phyloP scores from a whole-genome alignment of 2,113 vertebrate species.

The Oreamnos americanus region DNA sequence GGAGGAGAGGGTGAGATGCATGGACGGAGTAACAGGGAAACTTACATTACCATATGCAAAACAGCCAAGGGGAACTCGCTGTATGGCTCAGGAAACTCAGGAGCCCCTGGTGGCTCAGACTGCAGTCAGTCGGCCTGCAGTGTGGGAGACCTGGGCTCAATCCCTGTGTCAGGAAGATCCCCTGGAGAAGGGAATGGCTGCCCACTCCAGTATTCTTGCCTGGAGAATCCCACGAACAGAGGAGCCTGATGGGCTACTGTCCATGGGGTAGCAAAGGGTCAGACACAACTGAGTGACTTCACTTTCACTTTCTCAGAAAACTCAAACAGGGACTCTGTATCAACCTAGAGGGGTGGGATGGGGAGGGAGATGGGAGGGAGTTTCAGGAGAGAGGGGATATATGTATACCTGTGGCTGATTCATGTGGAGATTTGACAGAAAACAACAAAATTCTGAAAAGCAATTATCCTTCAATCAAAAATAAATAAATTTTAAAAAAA shows the following conservation, averaged over 20 bases:
- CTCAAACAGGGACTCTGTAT: not conserved
- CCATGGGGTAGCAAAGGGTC: not conserved
- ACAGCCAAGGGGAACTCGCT: accelerated
- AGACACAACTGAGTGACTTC: not conserved
- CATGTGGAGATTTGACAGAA: not conserved
- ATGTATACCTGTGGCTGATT: not conserved
- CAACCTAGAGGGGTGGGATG: not conserved
- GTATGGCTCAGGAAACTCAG: not conserved
- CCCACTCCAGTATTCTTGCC: not conserved
- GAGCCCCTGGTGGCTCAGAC: not conserved
- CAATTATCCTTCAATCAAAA: not conserved
- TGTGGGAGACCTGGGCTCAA: not conserved
- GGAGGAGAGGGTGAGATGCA: not conserved
- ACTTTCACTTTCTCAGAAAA: not conserved
- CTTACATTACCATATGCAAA: not conserved
- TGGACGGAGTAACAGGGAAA: not conserved
- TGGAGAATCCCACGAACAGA: not conserved
- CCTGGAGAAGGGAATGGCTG: not conserved
- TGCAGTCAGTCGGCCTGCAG: not conserved
- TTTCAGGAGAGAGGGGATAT: not conserved
- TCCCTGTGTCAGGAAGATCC: not conserved
- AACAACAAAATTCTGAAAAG: not conserved
- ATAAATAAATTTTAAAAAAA: not conserved
- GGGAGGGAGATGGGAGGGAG: not conserved
- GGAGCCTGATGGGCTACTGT: not conserved